Evolutionary conservation across 2,113 vertebrate genomes (phyloP).

Genomic region (Petaurus breviceps): DNA sequence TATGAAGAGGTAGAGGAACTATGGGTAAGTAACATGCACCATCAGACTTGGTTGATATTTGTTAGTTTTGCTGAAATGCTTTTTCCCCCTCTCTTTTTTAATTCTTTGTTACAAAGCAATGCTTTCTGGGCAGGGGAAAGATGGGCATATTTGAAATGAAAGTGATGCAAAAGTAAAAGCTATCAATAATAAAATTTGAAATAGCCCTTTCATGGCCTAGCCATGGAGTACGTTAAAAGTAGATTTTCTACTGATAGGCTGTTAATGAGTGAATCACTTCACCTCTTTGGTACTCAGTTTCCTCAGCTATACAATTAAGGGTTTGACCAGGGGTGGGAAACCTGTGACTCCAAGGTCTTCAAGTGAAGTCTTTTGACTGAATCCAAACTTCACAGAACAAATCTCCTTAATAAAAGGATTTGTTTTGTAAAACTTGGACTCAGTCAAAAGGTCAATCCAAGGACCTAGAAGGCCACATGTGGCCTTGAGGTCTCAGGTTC

Average conservation of each 20-base stretch:
- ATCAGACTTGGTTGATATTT: neutral
- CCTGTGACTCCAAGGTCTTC: no score
- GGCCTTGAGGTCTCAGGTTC: no score
- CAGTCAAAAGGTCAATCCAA: no score
- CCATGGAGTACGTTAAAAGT: neutral
- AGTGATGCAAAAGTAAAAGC: neutral
- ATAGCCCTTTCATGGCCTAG: neutral
- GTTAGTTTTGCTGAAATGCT: neutral
- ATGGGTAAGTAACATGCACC: no score
- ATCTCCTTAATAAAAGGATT: no score
- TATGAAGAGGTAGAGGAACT: no score
- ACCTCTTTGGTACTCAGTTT: neutral
- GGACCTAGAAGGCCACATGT: no score
- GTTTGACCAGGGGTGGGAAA: neutral
- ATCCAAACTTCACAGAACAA: no score
- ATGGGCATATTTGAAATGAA: neutral
- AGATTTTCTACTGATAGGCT: neutral
- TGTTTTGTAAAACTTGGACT: no score
- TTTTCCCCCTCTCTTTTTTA: neutral
- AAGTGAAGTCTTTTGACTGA: no score
- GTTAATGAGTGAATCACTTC: neutral
- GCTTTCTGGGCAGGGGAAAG: neutral
- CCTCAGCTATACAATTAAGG: neutral
- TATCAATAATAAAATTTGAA: neutral
- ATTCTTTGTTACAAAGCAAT: neutral